Conservation (phyloP, 2,888 invertebrate genomes). For the Orthosia cruda region DNA sequence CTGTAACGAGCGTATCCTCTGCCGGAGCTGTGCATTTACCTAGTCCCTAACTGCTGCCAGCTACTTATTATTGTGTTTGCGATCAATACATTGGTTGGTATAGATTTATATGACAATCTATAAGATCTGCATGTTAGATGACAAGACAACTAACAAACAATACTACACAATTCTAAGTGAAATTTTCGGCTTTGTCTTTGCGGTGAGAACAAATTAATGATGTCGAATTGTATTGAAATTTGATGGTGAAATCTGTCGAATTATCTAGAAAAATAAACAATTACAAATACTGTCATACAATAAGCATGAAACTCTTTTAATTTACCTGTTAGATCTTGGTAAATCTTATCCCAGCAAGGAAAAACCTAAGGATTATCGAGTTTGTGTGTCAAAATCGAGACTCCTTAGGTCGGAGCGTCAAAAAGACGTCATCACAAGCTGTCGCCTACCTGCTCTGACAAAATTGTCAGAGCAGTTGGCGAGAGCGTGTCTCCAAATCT, state of each 20-base stretch:
- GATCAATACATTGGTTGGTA: too few relatives aligned
- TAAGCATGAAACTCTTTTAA: neutral
- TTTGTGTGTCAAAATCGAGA: constrained; percentile 15
- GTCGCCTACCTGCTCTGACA: constrained; percentile 35
- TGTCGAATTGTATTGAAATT: neutral
- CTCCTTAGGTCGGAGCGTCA: constrained; percentile 19
- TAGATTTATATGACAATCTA: too few relatives aligned
- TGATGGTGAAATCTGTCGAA: too few relatives aligned
- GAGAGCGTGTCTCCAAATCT: constrained; percentile 48
- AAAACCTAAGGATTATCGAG: too few relatives aligned
- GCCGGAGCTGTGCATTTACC: too few relatives aligned
- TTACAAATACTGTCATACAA: neutral
- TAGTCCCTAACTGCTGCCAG: too few relatives aligned
- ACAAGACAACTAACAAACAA: too few relatives aligned
- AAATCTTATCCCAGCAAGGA: neutral
- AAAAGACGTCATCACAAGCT: constrained; percentile 45
- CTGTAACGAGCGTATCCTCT: too few relatives aligned
- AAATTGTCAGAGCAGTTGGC: constrained; percentile 49
- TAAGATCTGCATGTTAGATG: too few relatives aligned
- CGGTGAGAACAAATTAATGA: neutral
- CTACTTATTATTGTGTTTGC: too few relatives aligned
- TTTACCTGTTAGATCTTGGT: neutral
- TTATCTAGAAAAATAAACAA: too few relatives aligned
- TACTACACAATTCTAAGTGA: too few relatives aligned
- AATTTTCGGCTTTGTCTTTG: neutral